Evolutionary conservation across 2,113 vertebrate genomes (phyloP).

Genomic region (Brachypteracias leptosomus): DNA sequence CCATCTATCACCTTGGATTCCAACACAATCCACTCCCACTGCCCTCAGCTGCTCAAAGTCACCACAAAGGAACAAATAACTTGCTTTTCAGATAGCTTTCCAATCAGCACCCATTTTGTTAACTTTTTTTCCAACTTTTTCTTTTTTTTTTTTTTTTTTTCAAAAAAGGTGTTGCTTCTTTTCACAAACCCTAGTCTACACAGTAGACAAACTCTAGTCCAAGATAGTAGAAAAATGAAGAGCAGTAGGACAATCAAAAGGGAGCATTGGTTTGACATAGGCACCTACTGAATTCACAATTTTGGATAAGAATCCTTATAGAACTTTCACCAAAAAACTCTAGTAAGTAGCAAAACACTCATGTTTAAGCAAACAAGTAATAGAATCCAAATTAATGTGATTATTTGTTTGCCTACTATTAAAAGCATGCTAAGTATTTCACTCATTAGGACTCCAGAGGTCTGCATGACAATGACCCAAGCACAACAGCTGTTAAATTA

Average conservation of each 20-base stretch:
- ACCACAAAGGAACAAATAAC: neutral
- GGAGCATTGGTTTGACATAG: neutral
- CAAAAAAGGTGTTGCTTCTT: neutral
- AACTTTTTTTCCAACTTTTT: neutral
- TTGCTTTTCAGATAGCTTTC: neutral
- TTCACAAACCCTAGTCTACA: neutral
- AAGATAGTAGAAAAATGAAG: neutral
- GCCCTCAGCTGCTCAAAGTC: neutral
- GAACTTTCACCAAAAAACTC: neutral
- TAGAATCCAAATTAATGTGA: neutral
- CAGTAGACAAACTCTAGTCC: neutral
- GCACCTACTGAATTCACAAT: neutral
- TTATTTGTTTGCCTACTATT: neutral
- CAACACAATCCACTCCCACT: neutral
- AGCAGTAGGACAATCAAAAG: neutral
- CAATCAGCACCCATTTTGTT: neutral
- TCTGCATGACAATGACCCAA: neutral
- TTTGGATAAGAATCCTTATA: neutral
- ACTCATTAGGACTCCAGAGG: neutral
- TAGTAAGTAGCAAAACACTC: neutral
- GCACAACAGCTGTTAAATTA: neutral
- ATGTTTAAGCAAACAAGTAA: neutral
- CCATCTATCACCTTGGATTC: neutral
- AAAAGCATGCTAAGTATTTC: neutral
- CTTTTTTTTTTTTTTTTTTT: neutral